A percentile compares a stretch with the other conserved stretches of the same genome.
Evolutionary conservation across 2,113 vertebrate species (phyloP).

Genomic region (Gavia stellata): DNA sequence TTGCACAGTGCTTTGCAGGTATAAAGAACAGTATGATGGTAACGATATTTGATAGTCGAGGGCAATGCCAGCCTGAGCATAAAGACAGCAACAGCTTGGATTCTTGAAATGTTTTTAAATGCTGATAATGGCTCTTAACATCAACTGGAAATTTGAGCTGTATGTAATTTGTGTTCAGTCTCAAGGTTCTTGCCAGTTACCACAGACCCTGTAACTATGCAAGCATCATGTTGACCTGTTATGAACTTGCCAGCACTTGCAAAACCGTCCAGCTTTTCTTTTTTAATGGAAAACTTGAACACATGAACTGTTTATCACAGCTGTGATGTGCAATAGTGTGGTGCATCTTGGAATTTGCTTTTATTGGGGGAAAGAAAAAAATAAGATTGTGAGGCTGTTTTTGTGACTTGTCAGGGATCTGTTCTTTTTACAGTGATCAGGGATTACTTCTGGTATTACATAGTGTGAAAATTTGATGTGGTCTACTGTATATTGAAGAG

Average conservation of each 20-base stretch:
- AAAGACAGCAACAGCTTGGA: not conserved
- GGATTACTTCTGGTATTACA: not conserved
- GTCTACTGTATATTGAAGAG: not conserved
- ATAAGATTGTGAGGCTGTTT: not conserved
- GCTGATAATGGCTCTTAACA: not conserved
- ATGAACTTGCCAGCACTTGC: slow-evolving; percentile 16
- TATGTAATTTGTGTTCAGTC: not conserved
- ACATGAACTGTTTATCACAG: not conserved
- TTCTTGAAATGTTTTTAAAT: slow-evolving; percentile 13
- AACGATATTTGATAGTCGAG: not conserved
- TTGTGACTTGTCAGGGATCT: not conserved
- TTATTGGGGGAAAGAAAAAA: not conserved
- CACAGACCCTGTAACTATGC: not conserved
- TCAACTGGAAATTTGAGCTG: not conserved
- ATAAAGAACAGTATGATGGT: not conserved
- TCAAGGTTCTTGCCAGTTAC: not conserved
- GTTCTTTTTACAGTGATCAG: not conserved
- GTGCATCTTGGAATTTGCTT: not conserved
- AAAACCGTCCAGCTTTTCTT: not conserved
- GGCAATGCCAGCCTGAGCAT: not conserved
- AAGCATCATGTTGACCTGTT: not conserved
- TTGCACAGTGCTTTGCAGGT: not conserved
- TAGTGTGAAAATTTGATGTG: not conserved
- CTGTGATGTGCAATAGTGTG: not conserved
- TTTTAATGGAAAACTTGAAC: not conserved